Evolutionary conservation across 1,140 invertebrate species (phyloP).

Genomic region (Scaptomyza graminum): DNA sequence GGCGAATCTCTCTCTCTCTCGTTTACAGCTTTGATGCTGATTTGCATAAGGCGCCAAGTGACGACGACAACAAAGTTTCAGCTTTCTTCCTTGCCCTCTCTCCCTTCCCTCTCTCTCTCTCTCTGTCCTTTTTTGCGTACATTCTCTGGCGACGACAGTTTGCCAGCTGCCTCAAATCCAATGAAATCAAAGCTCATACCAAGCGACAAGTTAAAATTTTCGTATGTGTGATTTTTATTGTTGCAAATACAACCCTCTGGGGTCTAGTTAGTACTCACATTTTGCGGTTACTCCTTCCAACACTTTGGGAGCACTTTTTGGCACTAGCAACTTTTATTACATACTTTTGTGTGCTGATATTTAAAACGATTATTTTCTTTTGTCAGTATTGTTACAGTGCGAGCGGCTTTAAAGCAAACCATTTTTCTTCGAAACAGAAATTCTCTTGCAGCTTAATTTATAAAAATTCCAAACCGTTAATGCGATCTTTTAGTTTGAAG

Average conservation of each 20-base stretch:
- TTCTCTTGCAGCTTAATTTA: too few relatives aligned
- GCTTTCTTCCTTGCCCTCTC: background rate
- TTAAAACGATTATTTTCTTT: background rate
- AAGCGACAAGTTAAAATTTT: constrained; percentile 43
- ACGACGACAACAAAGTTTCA: constrained; percentile 58
- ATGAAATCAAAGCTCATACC: constrained; percentile 49
- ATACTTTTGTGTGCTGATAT: constrained; percentile 4
- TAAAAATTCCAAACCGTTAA: background rate
- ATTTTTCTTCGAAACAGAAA: too few relatives aligned
- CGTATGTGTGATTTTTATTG: constrained; percentile 66
- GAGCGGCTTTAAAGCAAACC: background rate
- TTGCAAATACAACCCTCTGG: constrained; percentile 44
- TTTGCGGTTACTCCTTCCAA: constrained; percentile 16
- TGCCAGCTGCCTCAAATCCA: constrained; percentile 36
- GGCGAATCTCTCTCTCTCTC: constrained; percentile 24
- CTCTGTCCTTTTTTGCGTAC: too few relatives aligned
- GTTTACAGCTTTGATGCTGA: constrained; percentile 43
- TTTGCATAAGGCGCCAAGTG: constrained; percentile 64
- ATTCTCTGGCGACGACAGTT: background rate
- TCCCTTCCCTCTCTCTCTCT: too few relatives aligned
- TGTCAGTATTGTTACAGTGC: background rate
- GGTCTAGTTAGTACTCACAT: constrained; percentile 61
- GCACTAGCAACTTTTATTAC: constrained; percentile 12
- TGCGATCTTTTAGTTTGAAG: too few relatives aligned
- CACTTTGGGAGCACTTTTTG: constrained; percentile 11